Evolutionary conservation across 2,113 vertebrate species (phyloP).

Genomic region (Spea bombifrons): DNA sequence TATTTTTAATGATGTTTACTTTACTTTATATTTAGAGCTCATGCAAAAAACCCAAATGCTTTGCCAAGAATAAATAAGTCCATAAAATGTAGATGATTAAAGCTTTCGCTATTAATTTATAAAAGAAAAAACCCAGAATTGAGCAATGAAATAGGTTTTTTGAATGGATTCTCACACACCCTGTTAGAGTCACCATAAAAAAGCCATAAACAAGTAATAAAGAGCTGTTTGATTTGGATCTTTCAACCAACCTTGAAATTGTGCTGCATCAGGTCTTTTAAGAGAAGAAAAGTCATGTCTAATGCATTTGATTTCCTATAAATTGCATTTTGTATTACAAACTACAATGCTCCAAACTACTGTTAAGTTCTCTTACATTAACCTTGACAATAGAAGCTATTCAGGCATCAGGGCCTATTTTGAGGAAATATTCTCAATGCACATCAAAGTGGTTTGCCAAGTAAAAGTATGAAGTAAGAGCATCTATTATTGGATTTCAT

Average conservation of each 20-base stretch:
- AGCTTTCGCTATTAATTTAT: constrained; percentile 13
- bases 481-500: too few species aligned
- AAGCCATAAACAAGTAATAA: constrained; percentile 11
- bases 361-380: too few species aligned
- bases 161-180: not conserved
- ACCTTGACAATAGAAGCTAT: too few species aligned
- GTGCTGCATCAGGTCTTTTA: constrained; percentile 8
- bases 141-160: not conserved
- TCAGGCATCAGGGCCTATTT: too few species aligned
- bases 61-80: constrained; percentile 18
- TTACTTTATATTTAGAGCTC: constrained; percentile 3
- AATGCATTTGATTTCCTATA: not conserved
- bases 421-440: too few species aligned
- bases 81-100: not conserved
- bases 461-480: too few species aligned
- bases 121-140: not conserved
- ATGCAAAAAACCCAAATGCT: not conserved
- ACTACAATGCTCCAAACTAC: not conserved
- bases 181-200: constrained; percentile 14
- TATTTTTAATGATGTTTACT: not conserved
- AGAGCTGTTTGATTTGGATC: constrained; percentile 11
- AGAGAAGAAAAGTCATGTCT: not conserved
- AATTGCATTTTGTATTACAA: not conserved
- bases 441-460: too few species aligned
- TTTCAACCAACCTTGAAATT: not conserved